Evolutionary conservation across 2,113 vertebrate species (phyloP).

Genomic region (Microcebus tavaratra): DNA sequence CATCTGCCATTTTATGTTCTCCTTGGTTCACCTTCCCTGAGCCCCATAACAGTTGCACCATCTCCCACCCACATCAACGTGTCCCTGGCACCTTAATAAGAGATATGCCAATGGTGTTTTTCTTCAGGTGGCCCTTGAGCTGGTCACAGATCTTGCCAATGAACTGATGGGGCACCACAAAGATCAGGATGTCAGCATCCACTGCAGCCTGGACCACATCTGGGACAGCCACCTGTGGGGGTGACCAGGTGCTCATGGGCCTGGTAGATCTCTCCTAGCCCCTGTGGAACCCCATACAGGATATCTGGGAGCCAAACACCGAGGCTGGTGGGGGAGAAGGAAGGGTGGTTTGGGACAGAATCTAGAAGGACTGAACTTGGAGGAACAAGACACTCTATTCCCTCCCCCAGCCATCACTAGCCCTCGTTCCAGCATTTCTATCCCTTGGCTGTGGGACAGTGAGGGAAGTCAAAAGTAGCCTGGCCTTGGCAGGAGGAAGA

Average conservation of each 20-base stretch:
- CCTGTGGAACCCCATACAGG: neutral
- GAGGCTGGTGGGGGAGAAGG: neutral
- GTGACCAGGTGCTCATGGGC: neutral
- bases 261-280: neutral
- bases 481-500: constrained; percentile 53
- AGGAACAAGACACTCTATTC: neutral
- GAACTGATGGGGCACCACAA: constrained; percentile 98
- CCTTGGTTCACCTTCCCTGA: neutral
- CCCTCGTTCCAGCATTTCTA: neutral
- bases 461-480: constrained; percentile 45
- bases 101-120: constrained; percentile 91
- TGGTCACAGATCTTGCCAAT: constrained; percentile 92
- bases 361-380: neutral
- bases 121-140: constrained; percentile 93
- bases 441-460: constrained; percentile 37
- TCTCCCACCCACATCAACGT: neutral
- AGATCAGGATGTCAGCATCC: constrained; percentile 93
- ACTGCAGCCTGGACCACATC: constrained; percentile 91
- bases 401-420: neutral
- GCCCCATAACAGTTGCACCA: neutral
- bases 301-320: neutral
- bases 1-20: neutral
- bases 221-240: constrained; percentile 91
- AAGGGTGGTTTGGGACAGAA: neutral
- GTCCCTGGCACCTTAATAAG: constrained; percentile 93